Percentiles rank a stretch among this genome's conserved stretches.
Conservation (phyloP, 2,888 invertebrate genomes). For the Lasius platythorax region DNA sequence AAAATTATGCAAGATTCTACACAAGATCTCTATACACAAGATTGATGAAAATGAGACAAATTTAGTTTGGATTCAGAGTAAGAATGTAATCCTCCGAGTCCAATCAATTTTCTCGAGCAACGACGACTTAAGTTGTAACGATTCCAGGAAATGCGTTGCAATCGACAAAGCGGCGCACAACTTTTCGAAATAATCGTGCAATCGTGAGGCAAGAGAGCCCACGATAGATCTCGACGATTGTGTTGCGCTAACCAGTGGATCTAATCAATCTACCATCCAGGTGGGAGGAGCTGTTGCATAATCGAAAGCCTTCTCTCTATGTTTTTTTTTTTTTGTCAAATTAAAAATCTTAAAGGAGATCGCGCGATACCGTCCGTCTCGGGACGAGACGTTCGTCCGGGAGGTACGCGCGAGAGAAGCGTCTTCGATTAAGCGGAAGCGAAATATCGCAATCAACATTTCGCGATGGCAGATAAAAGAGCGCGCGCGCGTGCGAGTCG, state of each 20-base stretch:
- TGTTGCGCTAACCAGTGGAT: slow-evolving; percentile 16
- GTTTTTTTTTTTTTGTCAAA: neutral
- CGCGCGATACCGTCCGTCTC: slow-evolving; percentile 30
- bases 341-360: slow-evolving; percentile 46
- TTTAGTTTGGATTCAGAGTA: neutral
- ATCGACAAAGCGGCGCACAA: neutral
- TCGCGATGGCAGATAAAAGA: slow-evolving; percentile 50
- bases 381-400: neutral
- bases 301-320: slow-evolving; percentile 6
- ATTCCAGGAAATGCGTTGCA: neutral
- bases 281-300: slow-evolving; percentile 12
- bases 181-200: slow-evolving; percentile 22
- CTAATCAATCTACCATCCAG: slow-evolving; percentile 41
- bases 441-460: slow-evolving; percentile 53
- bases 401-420: neutral
- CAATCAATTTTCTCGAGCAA: neutral
- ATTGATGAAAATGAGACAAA: neutral
- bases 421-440: slow-evolving; percentile 53
- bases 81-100: neutral
- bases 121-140: neutral
- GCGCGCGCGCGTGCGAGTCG: neutral
- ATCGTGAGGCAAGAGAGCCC: slow-evolving; percentile 34
- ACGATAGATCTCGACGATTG: slow-evolving; percentile 19
- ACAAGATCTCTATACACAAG: neutral
- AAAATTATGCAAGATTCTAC: neutral